Percentiles rank a stretch among this genome's conserved stretches.
Conservation (phyloP, 1,140 invertebrate genomes). For the Drosophila equinoxialis region DNA sequence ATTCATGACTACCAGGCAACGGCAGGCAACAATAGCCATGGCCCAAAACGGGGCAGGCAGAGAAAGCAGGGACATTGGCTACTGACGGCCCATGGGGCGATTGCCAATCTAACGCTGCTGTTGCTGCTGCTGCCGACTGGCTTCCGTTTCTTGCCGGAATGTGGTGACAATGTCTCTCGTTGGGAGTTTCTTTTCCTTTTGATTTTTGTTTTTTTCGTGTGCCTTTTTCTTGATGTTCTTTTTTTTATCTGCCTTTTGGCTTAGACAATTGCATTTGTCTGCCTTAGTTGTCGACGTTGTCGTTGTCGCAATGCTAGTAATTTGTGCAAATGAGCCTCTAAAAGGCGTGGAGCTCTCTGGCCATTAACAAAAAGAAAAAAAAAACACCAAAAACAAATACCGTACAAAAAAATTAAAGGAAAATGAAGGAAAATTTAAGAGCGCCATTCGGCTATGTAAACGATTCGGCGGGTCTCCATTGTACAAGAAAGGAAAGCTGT, state of each 20-base stretch:
- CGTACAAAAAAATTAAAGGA: slow-evolving; percentile 4
- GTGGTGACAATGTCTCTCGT: slow-evolving; percentile 72
- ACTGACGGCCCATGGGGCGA: slow-evolving; percentile 57
- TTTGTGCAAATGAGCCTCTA: slow-evolving; percentile 79
- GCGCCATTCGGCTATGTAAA: slow-evolving; percentile 63
- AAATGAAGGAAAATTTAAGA: slow-evolving; percentile 58
- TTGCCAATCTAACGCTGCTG: slow-evolving; percentile 63
- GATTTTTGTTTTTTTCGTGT: slow-evolving; percentile 5
- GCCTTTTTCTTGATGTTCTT: slow-evolving; percentile 9
- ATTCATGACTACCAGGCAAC: slow-evolving; percentile 65
- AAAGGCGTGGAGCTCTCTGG: slow-evolving; percentile 57
- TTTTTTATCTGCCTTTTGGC: slow-evolving; percentile 24
- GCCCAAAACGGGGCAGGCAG: background rate
- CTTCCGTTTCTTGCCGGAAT: slow-evolving; percentile 74
- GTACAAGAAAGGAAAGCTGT: slow-evolving; percentile 65
- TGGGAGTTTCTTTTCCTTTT: slow-evolving; percentile 47
- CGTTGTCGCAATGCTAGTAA: slow-evolving; percentile 76
- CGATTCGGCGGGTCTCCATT: slow-evolving; percentile 36
- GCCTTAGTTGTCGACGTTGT: slow-evolving; percentile 30
- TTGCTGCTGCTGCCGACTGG: slow-evolving; percentile 47
- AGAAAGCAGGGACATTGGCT: background rate
- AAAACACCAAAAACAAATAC: slow-evolving; percentile 35
- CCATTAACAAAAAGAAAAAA: slow-evolving; percentile 27
- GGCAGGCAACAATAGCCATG: background rate
- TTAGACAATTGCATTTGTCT: slow-evolving; percentile 71